Percentiles rank a stretch among this genome's conserved stretches.
These are phyloP conservation scores for Budorcas taxicolor DNA, from an alignment of 2,113 vertebrate species.

Conservation along the genomic window DNA sequence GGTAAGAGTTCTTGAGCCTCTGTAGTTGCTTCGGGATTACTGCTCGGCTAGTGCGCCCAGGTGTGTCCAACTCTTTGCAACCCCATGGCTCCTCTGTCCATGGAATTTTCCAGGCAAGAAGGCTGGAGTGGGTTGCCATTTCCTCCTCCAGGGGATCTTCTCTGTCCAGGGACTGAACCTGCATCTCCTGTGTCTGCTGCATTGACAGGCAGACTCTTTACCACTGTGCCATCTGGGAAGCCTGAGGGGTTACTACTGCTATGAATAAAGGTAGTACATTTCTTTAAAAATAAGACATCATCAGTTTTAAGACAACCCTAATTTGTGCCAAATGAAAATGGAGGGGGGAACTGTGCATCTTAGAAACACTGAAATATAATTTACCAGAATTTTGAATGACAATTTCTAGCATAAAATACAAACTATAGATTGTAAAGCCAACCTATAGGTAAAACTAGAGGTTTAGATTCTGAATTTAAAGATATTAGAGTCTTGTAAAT, in stretches of 20 bases:
- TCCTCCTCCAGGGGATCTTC: not conserved
- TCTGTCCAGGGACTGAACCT: not conserved
- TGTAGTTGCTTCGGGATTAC: not conserved
- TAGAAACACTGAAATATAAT: conserved; percentile 8
- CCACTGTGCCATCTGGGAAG: not conserved
- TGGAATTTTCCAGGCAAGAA: not conserved
- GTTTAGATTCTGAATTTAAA: not conserved
- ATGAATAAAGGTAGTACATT: not conserved
- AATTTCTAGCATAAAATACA: not conserved
- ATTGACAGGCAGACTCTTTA: not conserved
- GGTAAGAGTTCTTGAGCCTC: not conserved
- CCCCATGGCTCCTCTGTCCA: not conserved
- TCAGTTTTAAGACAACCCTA: not conserved
- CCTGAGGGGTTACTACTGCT: not conserved
- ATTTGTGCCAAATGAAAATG: not conserved
- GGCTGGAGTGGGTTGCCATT: not conserved
- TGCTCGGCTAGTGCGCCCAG: not conserved
- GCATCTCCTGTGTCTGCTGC: not conserved
- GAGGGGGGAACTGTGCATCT: not conserved
- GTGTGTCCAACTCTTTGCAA: not conserved
- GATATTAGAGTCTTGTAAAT: not conserved
- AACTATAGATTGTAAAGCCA: not conserved
- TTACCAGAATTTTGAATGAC: not conserved
- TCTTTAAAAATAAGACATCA: conserved; percentile 14
- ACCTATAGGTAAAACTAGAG: not conserved